Conservation (phyloP, 2,797 vertebrate species). For the Xiphophorus birchmanni region DNA sequence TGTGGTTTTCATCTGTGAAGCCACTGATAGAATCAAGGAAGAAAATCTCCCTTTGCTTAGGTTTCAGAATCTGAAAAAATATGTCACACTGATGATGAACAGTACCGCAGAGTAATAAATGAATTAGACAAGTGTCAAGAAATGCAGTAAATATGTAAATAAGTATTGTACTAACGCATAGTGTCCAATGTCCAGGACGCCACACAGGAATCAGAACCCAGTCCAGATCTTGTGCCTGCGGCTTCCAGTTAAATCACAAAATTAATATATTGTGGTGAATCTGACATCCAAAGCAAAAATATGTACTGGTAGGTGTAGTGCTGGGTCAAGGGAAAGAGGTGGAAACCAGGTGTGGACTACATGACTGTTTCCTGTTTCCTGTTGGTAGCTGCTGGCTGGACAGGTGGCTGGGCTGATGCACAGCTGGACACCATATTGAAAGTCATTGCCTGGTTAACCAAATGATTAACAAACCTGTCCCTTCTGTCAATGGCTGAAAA, state of each 20-base stretch:
- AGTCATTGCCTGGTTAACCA: too few relatives aligned
- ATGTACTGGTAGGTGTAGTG: background rate
- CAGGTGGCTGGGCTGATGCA: too few relatives aligned
- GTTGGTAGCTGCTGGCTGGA: too few relatives aligned
- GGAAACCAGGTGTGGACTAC: slow-evolving; percentile 1
- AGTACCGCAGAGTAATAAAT: too few relatives aligned
- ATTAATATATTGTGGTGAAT: background rate
- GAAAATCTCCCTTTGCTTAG: too few relatives aligned
- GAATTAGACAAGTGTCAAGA: background rate
- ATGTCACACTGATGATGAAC: too few relatives aligned
- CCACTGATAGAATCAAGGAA: background rate
- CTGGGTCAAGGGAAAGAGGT: background rate
- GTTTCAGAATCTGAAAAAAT: too few relatives aligned
- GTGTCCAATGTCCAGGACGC: slow-evolving; percentile 6
- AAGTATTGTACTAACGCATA: background rate
- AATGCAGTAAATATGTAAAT: slow-evolving; percentile 1
- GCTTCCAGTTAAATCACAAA: background rate
- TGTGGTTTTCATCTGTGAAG: slow-evolving; percentile 5
- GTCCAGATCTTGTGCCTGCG: background rate
- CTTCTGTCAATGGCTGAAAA: too few relatives aligned
- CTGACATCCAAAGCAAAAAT: background rate
- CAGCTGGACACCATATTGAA: too few relatives aligned
- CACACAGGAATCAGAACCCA: slow-evolving; percentile 2
- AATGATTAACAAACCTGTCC: too few relatives aligned
- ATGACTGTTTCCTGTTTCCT: background rate